Percentiles rank a stretch among this genome's conserved stretches.
Evolutionary conservation across 2,888 invertebrate species (phyloP).

Genomic region (Didymodactylos carnosus): DNA sequence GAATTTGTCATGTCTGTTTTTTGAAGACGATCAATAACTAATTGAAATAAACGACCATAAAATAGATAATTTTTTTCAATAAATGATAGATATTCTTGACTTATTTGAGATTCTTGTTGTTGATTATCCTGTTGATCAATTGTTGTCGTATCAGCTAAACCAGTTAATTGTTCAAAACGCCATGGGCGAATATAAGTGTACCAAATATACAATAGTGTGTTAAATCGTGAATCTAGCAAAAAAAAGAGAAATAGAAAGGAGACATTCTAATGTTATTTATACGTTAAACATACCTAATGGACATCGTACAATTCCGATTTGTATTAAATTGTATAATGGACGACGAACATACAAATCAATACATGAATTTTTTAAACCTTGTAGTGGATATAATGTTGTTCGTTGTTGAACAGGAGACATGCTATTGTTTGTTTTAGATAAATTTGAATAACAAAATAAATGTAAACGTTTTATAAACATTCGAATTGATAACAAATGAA

Average conservation of each 20-base stretch:
- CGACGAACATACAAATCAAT: background rate
- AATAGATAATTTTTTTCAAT: background rate
- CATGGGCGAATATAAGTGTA: background rate
- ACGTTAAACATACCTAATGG: too few species aligned
- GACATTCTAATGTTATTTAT: too few species aligned
- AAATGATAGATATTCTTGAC: background rate
- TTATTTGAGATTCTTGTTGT: background rate
- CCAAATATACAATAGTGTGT: background rate
- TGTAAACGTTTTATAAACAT: background rate
- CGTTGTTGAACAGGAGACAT: background rate
- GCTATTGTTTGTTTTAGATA: background rate
- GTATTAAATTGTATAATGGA: background rate
- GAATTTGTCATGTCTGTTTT: background rate
- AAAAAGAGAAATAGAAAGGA: too few species aligned
- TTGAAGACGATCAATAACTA: background rate
- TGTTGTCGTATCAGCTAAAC: background rate
- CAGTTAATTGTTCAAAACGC: background rate
- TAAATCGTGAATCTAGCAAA: background rate
- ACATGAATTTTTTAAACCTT: background rate
- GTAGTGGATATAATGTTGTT: background rate
- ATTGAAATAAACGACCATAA: background rate
- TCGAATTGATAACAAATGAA: background rate
- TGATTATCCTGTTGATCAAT: background rate
- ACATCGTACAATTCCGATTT: background rate
- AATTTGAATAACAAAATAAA: background rate